phyloP scores from a whole-genome alignment of 2,888 invertebrate genomes.

The Cataglyphis albicans region DNA sequence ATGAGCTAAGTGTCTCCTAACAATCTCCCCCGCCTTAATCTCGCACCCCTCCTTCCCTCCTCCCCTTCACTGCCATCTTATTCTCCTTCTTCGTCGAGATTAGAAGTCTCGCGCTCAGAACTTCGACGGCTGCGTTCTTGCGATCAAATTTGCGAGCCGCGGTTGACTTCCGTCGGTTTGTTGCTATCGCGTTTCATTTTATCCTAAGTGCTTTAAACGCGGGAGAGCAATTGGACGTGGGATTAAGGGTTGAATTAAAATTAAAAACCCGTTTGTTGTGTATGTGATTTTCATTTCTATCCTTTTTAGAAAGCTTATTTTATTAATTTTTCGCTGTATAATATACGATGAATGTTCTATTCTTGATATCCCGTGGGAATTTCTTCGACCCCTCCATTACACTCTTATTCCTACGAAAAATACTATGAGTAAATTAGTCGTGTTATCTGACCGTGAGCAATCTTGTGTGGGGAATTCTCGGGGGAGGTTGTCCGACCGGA shows the following conservation, averaged over 20 bases:
- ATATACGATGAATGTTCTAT: background rate
- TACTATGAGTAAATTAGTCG: conserved; percentile 65
- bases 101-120: conserved; percentile 62
- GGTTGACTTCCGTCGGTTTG: conserved; percentile 20
- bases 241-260: conserved; percentile 12
- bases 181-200: conserved; percentile 5
- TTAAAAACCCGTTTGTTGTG: background rate
- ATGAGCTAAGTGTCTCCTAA: conserved; percentile 61
- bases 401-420: conserved; percentile 41
- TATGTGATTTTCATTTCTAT: background rate
- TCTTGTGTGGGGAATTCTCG: conserved; percentile 66
- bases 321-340: background rate
- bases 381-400: conserved; percentile 32
- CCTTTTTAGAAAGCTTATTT: background rate
- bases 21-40: conserved; percentile 41
- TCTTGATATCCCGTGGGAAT: conserved; percentile 1
- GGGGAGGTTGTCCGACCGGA: conserved; percentile 68
- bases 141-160: conserved; percentile 64
- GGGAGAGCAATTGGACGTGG: background rate
- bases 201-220: background rate
- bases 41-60: conserved; percentile 27
- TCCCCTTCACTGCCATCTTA: conserved; percentile 11
- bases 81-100: conserved; percentile 65
- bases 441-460: conserved; percentile 66
- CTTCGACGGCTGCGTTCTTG: conserved; percentile 53